Conservation (phyloP, 2,797 vertebrate genomes). For the Micromesistius poutassou region DNA sequence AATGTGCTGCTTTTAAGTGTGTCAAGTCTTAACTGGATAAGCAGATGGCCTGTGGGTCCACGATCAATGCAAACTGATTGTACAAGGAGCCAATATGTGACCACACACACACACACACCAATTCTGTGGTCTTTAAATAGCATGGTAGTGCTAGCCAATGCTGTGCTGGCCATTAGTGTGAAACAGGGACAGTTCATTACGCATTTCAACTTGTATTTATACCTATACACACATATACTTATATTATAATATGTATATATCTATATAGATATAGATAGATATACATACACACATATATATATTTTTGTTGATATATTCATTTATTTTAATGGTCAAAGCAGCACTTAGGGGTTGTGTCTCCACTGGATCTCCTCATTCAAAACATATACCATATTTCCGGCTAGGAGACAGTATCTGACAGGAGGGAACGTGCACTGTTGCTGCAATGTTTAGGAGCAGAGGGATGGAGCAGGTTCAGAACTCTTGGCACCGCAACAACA, state of each 20-base stretch:
- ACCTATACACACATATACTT: no score
- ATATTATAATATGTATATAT: no score
- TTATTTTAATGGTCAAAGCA: no score
- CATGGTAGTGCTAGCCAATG: slow-evolving; percentile 37
- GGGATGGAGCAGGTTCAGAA: background rate
- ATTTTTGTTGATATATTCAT: no score
- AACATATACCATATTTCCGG: background rate
- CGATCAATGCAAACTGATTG: slow-evolving; percentile 57
- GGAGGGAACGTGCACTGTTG: background rate
- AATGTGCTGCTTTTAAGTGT: background rate
- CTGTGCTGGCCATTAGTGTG: slow-evolving; percentile 29
- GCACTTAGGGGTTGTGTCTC: no score
- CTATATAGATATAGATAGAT: no score
- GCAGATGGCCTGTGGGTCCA: slow-evolving; percentile 40
- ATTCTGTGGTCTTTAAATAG: slow-evolving; percentile 45
- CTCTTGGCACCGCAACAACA: background rate
- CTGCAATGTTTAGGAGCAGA: background rate
- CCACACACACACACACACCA: slow-evolving; percentile 24
- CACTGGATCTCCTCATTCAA: background rate
- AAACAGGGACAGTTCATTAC: slow-evolving; percentile 10
- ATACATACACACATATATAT: no score
- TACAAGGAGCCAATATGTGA: slow-evolving; percentile 43
- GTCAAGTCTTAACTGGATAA: background rate
- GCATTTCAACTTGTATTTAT: background rate
- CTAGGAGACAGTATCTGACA: background rate